Evolutionary conservation across 2,888 invertebrate genomes (phyloP), one percentile per base, ranked within the genome.

Genomic region (Acheta domesticus): DNA sequence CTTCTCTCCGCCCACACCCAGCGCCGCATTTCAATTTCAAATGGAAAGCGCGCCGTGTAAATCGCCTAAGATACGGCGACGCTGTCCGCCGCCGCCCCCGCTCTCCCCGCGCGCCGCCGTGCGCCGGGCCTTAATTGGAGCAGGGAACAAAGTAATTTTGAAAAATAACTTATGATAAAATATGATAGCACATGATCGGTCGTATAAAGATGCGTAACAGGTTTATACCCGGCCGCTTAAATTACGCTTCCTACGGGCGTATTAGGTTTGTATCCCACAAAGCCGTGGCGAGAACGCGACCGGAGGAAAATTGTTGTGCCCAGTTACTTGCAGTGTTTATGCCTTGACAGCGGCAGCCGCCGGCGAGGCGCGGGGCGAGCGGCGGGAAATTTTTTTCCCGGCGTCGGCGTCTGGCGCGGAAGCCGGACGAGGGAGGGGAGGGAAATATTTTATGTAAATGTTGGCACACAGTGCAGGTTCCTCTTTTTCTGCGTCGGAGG

Each of bases 61-160:
- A 62, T 4, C 62, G 62, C 62, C n/a, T 62, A 1, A 62, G 62
- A 62, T 62, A 62, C 62, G 62, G n/a, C 62, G 62, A 62, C 62
- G 62, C 62, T 14, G 62, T 14, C 62, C 14, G 16, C 62, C 62
- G 62, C 62, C 16, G 1, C 36, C 8, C 36, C 36, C 23, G 23
- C 23, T 16, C 16, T 1, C 16, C 62, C 62, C 16, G 5, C 62
- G 8, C 36, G 8, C 8, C 8, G 8, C 62, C 62, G 62, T 1
- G 16, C 16, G 62, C 62, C 62, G 16, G 5, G 16, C 62, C 62
- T 62, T 62, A 62, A 62, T 62, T 62, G 62, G 62, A 62, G n/a
- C 62, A n/a, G n/a, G 62, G 62, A n/a, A 62, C 62, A 62, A 62
- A 62, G 62, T 62, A 62, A 62, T 62, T 62, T 62, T 62, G 62